Evolutionary conservation across 2,797 vertebrate species (phyloP), one percentile per base, ranked within the genome.

Genomic region (Lutra lutra): DNA sequence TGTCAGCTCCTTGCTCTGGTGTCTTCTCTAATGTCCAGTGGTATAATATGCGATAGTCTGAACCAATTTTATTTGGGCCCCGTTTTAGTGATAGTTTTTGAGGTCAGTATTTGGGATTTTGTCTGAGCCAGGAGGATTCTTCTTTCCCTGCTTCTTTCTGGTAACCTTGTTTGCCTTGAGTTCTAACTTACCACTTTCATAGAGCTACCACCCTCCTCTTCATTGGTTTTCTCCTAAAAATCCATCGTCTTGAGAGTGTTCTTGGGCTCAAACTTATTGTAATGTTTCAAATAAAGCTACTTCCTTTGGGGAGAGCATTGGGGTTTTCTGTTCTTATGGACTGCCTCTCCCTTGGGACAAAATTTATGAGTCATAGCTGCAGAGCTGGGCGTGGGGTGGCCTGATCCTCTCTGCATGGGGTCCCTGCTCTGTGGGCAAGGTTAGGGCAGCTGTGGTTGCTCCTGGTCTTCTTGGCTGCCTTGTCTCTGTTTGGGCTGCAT

Each of bases 401-500:
- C n/a, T 32, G 8, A 58, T 23, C 7, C 6, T 15, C 38, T 48
- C 23, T 46, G 32, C 18, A 5, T 15, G 78, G 13, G 5, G 9
- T 4, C 43, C 32, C 60, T 66, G 20, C 27, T 18, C 6, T 43
- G 25, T 8, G 5, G 13, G 35, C 48, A 17, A 23, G 60, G 38
- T 43, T 13, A 0, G 0, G 32, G 79, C 38, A 35, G 54, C 54
- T 3, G 5, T 9, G 3, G 8, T 21, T 8, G 35, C 27, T 3
- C 10, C 54, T 23, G 54, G n/a, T 38, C 32, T 48, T 62, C 62
- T 70, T 10, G 11, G 38, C 38, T 29, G 29, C 64, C 17, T n/a
- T 13, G 35, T 43, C 77, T 68, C 7, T 13, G 20, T 68, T 56
- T 70, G 29, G 43, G 48, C 43, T 91, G 48, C 77, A 35, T 15